Percentiles rank a stretch among this genome's conserved stretches.
These are phyloP conservation scores for Unio pictorum DNA, from an alignment of 2,888 invertebrate genomes.

Conservation along the genomic window DNA sequence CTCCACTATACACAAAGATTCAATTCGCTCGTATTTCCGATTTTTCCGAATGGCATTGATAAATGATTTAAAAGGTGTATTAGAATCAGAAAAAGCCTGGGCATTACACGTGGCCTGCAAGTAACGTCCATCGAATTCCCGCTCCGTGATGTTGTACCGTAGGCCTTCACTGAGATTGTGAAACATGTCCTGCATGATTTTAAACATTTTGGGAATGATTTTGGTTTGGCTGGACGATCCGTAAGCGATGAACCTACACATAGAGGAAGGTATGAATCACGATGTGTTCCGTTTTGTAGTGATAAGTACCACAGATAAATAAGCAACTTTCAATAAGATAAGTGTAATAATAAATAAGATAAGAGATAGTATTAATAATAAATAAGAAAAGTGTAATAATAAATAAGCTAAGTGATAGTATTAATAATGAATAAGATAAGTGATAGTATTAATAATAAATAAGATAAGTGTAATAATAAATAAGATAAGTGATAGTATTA, in stretches of 20 bases:
- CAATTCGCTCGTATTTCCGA: conserved; percentile 16
- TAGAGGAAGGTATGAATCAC: not conserved
- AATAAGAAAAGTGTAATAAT: no score
- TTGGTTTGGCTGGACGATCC: conserved; percentile 40
- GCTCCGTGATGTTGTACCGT: conserved; percentile 38
- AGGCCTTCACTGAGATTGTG: conserved; percentile 36
- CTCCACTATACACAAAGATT: conserved; percentile 11
- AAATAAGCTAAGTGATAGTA: no score
- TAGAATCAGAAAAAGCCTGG: conserved; percentile 55
- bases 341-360: no score
- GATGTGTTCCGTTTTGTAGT: not conserved
- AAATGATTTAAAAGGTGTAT: conserved; percentile 42
- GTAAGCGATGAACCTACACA: conserved; percentile 52
- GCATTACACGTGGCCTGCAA: conserved; percentile 52
- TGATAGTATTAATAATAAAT: no score
- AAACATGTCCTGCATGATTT: conserved; percentile 52
- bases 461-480: no score
- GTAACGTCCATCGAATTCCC: conserved; percentile 56
- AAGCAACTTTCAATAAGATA: no score
- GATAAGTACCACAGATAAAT: not conserved
- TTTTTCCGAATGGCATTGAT: conserved; percentile 26
- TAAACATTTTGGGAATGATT: conserved; percentile 45
- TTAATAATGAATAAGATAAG: no score
- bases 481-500: no score
- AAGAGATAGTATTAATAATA: no score